Conservation (phyloP, 92 coral and sea anemone genomes). For the Zoanthus sansibaricus region DNA sequence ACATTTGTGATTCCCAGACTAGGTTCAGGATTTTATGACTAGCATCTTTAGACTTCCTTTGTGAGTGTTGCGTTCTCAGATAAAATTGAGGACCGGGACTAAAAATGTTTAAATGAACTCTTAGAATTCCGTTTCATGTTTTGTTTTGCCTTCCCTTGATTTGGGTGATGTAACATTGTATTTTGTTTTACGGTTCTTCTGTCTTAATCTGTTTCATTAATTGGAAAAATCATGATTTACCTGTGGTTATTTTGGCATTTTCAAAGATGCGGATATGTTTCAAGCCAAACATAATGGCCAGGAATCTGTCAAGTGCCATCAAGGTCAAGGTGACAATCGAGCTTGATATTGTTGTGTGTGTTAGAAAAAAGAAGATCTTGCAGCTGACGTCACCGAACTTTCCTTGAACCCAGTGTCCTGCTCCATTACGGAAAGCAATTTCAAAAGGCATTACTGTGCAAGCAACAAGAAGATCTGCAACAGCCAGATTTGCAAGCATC, state of each 20-base stretch:
- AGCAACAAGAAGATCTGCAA: slow-evolving; percentile 21
- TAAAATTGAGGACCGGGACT: background rate
- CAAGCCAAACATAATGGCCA: slow-evolving; percentile 30
- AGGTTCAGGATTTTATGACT: too few species aligned
- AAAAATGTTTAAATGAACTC: background rate
- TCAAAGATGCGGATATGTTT: slow-evolving; percentile 39
- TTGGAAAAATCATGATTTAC: background rate
- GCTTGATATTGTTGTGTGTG: slow-evolving; percentile 35
- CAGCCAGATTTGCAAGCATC: slow-evolving; percentile 34
- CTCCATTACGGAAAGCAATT: slow-evolving; percentile 14
- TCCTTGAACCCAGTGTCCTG: slow-evolving; percentile 19
- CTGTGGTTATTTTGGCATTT: slow-evolving; percentile 25
- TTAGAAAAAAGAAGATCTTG: slow-evolving; percentile 30
- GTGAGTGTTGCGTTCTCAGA: background rate
- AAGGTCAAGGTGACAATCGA: slow-evolving; percentile 41
- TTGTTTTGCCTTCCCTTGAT: background rate
- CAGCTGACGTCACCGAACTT: slow-evolving; percentile 31
- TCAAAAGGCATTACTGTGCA: slow-evolving; percentile 31
- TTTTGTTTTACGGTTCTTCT: background rate
- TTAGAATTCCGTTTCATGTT: background rate
- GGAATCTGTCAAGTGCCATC: slow-evolving; percentile 36
- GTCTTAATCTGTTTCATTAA: background rate
- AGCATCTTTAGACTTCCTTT: too few species aligned
- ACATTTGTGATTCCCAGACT: too few species aligned
- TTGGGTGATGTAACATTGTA: background rate